These are phyloP conservation scores for Sebastes elongatus DNA, from an alignment of 2,797 vertebrate species.

Conservation along the genomic window DNA sequence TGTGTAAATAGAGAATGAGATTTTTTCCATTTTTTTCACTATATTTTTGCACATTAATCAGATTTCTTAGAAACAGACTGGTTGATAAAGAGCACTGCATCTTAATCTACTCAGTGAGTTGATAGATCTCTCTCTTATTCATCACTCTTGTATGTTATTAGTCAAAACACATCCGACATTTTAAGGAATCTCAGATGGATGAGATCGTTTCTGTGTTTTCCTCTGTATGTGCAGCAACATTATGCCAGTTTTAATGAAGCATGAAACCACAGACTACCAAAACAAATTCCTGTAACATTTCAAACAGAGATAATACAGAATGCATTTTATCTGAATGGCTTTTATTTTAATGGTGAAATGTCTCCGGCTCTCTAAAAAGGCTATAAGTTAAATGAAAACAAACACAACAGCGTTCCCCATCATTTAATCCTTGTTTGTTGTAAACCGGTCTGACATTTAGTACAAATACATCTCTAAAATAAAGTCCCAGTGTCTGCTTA, in stretches of 20 bases:
- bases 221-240: background rate
- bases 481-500: slow-evolving; percentile 16
- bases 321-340: background rate
- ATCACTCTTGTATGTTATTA: background rate
- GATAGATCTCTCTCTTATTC: background rate
- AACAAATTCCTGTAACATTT: slow-evolving; percentile 22
- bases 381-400: slow-evolving; percentile 44
- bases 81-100: background rate
- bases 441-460: slow-evolving; percentile 41
- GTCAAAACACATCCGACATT: background rate
- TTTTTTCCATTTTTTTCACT: background rate
- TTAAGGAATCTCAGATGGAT: background rate
- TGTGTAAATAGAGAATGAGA: background rate
- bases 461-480: slow-evolving; percentile 42
- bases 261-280: slow-evolving; percentile 1
- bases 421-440: slow-evolving; percentile 34
- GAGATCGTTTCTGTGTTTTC: background rate
- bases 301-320: background rate
- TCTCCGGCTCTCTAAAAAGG: slow-evolving; percentile 16
- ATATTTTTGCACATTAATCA: background rate
- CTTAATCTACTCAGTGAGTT: background rate
- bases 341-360: slow-evolving; percentile 4
- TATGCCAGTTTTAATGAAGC: background rate
- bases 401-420: slow-evolving; percentile 35
- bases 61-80: background rate